phyloP scores from a whole-genome alignment of 2,113 vertebrate species.

The Macheiramphus alcinus region DNA sequence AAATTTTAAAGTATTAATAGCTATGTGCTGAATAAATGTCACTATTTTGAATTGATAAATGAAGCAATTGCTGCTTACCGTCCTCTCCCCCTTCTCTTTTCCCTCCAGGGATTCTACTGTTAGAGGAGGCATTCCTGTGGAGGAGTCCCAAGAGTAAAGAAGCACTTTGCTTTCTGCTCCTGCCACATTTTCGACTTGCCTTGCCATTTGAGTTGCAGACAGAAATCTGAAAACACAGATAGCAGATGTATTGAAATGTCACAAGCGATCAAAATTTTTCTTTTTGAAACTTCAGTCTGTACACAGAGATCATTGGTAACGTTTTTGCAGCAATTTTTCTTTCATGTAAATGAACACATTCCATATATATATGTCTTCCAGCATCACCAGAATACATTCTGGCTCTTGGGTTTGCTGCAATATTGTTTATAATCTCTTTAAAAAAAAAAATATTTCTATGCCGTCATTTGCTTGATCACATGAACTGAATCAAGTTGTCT shows the following conservation, averaged over 20 bases:
- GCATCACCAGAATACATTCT: neutral
- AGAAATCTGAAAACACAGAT: neutral
- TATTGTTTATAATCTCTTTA: neutral
- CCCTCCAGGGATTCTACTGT: neutral
- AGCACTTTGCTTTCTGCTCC: neutral
- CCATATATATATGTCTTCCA: neutral
- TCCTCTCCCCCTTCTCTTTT: neutral
- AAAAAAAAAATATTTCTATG: neutral
- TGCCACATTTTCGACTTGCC: neutral
- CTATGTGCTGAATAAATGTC: neutral
- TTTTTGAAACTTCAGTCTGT: neutral
- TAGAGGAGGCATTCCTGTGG: neutral
- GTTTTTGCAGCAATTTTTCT: neutral
- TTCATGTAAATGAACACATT: neutral
- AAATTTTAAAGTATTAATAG: neutral
- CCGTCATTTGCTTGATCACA: neutral
- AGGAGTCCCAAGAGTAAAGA: neutral
- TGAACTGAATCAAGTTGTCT: neutral
- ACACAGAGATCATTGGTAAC: neutral
- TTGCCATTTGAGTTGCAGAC: neutral
- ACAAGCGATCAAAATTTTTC: neutral
- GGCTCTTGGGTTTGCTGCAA: neutral
- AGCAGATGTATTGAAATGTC: neutral
- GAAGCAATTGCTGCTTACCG: neutral
- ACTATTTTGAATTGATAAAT: neutral